These are phyloP conservation scores for Morinoia aosen DNA, from an alignment of 2,888 invertebrate species.

Conservation along the genomic window DNA sequence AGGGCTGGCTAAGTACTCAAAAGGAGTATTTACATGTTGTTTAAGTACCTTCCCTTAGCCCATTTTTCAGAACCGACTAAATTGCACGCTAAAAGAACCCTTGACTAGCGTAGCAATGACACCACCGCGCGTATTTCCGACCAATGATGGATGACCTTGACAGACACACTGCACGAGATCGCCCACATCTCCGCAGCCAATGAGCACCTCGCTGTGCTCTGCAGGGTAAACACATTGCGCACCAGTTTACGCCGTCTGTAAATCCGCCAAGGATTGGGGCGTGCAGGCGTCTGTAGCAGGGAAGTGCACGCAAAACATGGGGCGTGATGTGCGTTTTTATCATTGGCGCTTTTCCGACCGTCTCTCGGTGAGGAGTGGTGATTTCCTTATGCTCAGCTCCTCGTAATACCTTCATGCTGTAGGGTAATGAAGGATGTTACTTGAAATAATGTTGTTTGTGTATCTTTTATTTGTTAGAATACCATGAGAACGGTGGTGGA, in stretches of 20 bases:
- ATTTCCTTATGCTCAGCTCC: not conserved
- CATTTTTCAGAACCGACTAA: no score
- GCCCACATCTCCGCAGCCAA: not conserved
- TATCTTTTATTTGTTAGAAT: no score
- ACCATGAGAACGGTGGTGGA: no score
- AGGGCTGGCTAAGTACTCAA: no score
- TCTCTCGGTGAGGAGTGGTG: not conserved
- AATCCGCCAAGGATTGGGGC: not conserved
- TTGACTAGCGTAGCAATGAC: no score
- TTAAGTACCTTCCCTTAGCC: no score
- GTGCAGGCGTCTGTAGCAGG: not conserved
- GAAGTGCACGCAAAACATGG: not conserved
- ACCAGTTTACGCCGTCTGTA: not conserved
- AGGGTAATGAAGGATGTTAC: no score
- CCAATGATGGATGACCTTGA: not conserved
- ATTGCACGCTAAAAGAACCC: no score
- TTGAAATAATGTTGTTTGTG: no score
- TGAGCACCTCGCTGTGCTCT: not conserved
- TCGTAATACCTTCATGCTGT: no score
- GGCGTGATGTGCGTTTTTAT: constrained; percentile 12
- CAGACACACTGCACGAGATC: not conserved
- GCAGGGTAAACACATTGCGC: not conserved
- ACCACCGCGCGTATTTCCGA: no score
- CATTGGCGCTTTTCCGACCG: not conserved
- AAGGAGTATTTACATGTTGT: no score